Evolutionary conservation across 2,113 vertebrate species (phyloP).

Genomic region (Rhineura floridana): DNA sequence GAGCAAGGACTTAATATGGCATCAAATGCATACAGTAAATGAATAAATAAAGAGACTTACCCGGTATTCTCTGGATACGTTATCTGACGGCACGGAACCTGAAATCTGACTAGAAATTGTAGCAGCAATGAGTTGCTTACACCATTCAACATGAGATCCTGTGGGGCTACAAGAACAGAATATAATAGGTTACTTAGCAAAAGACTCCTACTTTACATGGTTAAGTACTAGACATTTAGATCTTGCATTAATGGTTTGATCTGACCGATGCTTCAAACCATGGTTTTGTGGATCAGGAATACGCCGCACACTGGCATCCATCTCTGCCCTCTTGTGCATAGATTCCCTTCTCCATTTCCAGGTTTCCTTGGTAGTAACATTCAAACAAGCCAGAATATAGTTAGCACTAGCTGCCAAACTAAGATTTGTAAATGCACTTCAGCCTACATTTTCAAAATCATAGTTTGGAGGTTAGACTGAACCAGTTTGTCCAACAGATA

Average conservation of each 20-base stretch:
- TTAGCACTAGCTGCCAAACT: not conserved
- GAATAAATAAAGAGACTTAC: constrained; percentile 73
- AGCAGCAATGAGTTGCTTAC: constrained; percentile 98
- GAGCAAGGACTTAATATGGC: constrained; percentile 28
- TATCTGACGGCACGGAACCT: constrained; percentile 79
- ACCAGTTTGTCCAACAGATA: not conserved
- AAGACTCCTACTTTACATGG: not conserved
- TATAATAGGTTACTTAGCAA: constrained; percentile 30
- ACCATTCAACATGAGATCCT: constrained; percentile 97
- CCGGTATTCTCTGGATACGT: constrained; percentile 83
- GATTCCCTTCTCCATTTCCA: not conserved
- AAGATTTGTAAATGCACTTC: not conserved
- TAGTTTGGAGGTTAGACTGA: not conserved
- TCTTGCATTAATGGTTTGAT: not conserved
- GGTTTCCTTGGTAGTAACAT: not conserved
- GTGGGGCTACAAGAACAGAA: constrained; percentile 83
- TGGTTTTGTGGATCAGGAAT: not conserved
- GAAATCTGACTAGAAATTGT: constrained; percentile 97
- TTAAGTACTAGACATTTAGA: not conserved
- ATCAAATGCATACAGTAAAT: not conserved
- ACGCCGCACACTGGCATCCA: too few relatives aligned
- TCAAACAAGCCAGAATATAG: not conserved
- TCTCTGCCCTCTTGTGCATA: not conserved
- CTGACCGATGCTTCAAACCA: not conserved
- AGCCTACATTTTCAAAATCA: not conserved